A percentile compares a stretch with the other conserved stretches of the same genome.
These are phyloP conservation scores for Telenomus remus DNA, from an alignment of 1,140 invertebrate species.

Conservation along the genomic window DNA sequence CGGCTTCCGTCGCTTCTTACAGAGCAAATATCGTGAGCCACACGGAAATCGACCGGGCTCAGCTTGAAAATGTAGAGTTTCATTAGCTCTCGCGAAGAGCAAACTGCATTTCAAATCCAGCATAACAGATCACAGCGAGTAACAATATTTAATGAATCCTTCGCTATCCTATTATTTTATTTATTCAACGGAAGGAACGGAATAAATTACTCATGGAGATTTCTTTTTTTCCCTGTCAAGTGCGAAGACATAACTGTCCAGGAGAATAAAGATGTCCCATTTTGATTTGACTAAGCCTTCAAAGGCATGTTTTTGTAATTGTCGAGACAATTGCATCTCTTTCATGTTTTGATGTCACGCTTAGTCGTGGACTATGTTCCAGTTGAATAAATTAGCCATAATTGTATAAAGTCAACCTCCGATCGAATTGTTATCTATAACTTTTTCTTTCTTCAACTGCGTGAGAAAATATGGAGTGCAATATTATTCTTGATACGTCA, in stretches of 20 bases:
- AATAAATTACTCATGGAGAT: neutral
- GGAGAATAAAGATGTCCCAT: neutral
- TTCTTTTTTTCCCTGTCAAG: neutral
- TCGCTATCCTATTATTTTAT: neutral
- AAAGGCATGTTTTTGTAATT: neutral
- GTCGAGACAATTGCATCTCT: slow-evolving; percentile 8
- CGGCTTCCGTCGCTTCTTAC: slow-evolving; percentile 51
- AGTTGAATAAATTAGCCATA: slow-evolving; percentile 23
- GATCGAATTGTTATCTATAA: slow-evolving; percentile 5
- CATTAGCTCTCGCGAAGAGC: slow-evolving; percentile 23
- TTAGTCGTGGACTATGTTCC: neutral
- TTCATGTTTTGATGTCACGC: slow-evolving; percentile 12
- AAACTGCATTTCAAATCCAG: neutral
- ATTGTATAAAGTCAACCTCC: slow-evolving; percentile 5
- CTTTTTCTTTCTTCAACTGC: slow-evolving; percentile 12
- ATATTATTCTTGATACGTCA: slow-evolving; percentile 2
- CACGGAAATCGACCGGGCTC: slow-evolving; percentile 38
- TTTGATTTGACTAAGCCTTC: neutral
- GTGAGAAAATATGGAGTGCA: slow-evolving; percentile 29
- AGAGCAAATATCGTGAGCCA: slow-evolving; percentile 47
- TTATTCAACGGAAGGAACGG: neutral
- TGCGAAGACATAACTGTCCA: neutral
- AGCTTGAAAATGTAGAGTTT: slow-evolving; percentile 22
- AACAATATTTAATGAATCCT: too few relatives aligned
- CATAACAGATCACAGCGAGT: neutral